Evolutionary conservation across 2,797 vertebrate species (phyloP).

Genomic region (Coregonus suidteri): DNA sequence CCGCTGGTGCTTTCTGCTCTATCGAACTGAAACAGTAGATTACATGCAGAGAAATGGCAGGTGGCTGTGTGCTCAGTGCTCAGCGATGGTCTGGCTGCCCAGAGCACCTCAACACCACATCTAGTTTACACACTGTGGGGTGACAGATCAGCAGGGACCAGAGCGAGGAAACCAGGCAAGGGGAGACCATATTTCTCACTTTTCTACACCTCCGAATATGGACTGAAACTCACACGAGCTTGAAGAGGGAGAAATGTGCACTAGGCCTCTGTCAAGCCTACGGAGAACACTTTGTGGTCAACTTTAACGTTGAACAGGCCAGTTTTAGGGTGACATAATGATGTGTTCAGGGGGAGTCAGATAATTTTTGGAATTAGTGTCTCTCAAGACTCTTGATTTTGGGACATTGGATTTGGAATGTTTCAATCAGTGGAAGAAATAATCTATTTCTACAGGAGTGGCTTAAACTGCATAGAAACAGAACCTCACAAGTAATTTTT

Average conservation of each 20-base stretch:
- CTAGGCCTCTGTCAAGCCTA: constrained; percentile 34
- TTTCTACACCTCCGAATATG: constrained; percentile 60
- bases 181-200: constrained; percentile 51
- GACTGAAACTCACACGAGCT: constrained; percentile 38
- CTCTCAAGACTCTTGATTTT: constrained; percentile 12
- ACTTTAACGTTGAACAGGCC: constrained; percentile 58
- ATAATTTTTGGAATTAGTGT: neutral
- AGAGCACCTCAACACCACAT: constrained; percentile 30
- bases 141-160: constrained; percentile 53
- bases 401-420: constrained; percentile 23
- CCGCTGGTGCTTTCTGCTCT: neutral
- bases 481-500: neutral
- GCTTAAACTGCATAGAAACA: neutral
- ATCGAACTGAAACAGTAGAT: neutral
- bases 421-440: neutral
- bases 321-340: constrained; percentile 42
- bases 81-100: constrained; percentile 20
- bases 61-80: neutral
- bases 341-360: constrained; percentile 16
- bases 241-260: constrained; percentile 26
- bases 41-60: neutral
- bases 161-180: constrained; percentile 42
- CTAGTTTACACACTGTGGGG: constrained; percentile 47
- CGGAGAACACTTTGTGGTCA: constrained; percentile 51
- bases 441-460: neutral